A percentile compares a stretch with the other conserved stretches of the same genome.
Evolutionary conservation across 2,888 invertebrate genomes (phyloP).

Genomic region (Drosophila bunnanda): DNA sequence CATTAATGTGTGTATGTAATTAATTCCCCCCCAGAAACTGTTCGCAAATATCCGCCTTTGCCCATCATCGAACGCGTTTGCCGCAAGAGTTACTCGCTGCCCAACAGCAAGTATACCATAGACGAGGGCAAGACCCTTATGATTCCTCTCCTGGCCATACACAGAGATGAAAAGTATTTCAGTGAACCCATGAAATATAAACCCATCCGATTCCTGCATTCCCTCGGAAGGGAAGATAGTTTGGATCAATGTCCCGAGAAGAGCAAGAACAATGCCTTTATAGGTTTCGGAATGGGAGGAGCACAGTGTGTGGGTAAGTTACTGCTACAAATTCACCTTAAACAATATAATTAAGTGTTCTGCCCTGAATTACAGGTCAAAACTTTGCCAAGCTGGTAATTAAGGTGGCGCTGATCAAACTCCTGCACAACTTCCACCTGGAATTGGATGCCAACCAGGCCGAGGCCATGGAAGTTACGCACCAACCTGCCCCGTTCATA

Average conservation of each 20-base stretch:
- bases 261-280: conserved; percentile 55
- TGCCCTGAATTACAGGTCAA: conserved; percentile 67
- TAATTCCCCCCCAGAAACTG: conserved; percentile 73
- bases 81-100: conserved; percentile 81
- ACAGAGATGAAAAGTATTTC: conserved; percentile 84
- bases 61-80: conserved; percentile 84
- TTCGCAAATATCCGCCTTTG: conserved; percentile 85
- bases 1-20: too few species aligned
- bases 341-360: conserved; percentile 1
- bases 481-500: conserved; percentile 67
- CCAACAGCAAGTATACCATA: conserved; percentile 78
- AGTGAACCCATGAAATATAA: conserved; percentile 84
- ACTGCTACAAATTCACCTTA: neutral
- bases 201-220: conserved; percentile 84
- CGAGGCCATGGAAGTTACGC: conserved; percentile 65
- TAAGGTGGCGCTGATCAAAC: conserved; percentile 79
- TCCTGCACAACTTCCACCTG: conserved; percentile 77
- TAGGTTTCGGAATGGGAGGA: conserved; percentile 84
- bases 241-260: conserved; percentile 24
- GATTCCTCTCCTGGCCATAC: conserved; percentile 84
- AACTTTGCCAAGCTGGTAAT: conserved; percentile 81
- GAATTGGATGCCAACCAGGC: conserved; percentile 55
- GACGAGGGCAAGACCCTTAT: conserved; percentile 83
- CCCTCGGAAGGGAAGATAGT: conserved; percentile 59
- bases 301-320: conserved; percentile 83